Percentiles rank a stretch among this genome's conserved stretches.
Evolutionary conservation across 2,797 vertebrate species (phyloP).

Genomic region (Neosilurus hyrtlii): DNA sequence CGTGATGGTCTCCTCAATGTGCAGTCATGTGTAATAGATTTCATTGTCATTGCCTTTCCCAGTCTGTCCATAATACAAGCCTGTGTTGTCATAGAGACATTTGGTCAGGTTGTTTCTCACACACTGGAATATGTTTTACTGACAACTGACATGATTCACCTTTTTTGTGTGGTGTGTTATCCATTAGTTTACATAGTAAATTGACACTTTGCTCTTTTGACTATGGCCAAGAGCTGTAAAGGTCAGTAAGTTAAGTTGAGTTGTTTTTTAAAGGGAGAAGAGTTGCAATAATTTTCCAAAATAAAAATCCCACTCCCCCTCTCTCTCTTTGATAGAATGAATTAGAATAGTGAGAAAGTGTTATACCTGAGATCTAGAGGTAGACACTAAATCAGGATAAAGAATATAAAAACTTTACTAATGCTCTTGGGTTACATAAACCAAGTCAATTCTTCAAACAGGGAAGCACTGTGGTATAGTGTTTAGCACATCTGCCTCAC

Average conservation of each 20-base stretch:
- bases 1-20: slow-evolving; percentile 29
- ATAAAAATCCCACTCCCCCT: not conserved
- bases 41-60: slow-evolving; percentile 49
- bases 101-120: slow-evolving; percentile 42
- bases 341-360: not conserved
- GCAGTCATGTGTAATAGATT: slow-evolving; percentile 43
- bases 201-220: slow-evolving; percentile 23
- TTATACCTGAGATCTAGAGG: not conserved
- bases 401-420: not conserved
- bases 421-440: not conserved
- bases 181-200: slow-evolving; percentile 13
- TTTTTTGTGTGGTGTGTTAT: slow-evolving; percentile 16
- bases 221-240: not conserved
- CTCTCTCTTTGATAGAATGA: not conserved
- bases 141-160: slow-evolving; percentile 46
- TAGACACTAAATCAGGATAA: not conserved
- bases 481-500: no score
- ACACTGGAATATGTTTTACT: slow-evolving; percentile 52
- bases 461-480: no score
- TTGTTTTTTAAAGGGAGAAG: not conserved
- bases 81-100: slow-evolving; percentile 46
- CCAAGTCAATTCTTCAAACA: not conserved
- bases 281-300: not conserved
- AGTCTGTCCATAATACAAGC: slow-evolving; percentile 4
- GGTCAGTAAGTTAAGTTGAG: not conserved